phyloP scores from a whole-genome alignment of 2,888 invertebrate species.

The Furcula furcula region DNA sequence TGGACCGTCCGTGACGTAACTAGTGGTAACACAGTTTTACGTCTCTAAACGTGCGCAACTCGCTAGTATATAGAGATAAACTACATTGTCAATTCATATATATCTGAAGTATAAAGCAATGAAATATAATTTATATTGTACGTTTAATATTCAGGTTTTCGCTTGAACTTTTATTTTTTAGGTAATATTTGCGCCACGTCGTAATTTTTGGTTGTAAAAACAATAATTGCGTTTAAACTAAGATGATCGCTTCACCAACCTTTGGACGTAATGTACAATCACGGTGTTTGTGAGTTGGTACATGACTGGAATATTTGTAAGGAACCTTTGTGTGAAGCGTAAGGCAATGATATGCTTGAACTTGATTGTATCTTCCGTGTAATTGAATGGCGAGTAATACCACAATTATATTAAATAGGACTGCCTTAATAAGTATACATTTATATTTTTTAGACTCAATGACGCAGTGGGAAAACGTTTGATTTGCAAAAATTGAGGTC shows the following conservation, averaged over 20 bases:
- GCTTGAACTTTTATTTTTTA: conserved; percentile 6
- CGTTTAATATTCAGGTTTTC: conserved; percentile 16
- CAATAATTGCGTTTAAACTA: conserved; percentile 39
- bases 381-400: conserved; percentile 34
- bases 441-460: no score
- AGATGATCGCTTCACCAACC: conserved; percentile 44
- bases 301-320: conserved; percentile 45
- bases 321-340: conserved; percentile 32
- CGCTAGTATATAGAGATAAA: no score
- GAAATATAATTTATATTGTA: no score
- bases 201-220: conserved; percentile 26
- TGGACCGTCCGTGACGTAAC: no score
- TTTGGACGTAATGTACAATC: conserved; percentile 36
- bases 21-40: no score
- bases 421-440: no score
- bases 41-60: no score
- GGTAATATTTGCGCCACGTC: no score
- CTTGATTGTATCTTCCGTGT: conserved; percentile 40
- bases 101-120: no score
- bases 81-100: no score
- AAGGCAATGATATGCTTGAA: conserved; percentile 35
- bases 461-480: no score
- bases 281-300: conserved; percentile 31
- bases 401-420: conserved; percentile 19
- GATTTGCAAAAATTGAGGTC: no score